Evolutionary conservation across 2,797 vertebrate genomes (phyloP), one percentile per base, ranked within the genome.

Genomic region (Morus bassanus): DNA sequence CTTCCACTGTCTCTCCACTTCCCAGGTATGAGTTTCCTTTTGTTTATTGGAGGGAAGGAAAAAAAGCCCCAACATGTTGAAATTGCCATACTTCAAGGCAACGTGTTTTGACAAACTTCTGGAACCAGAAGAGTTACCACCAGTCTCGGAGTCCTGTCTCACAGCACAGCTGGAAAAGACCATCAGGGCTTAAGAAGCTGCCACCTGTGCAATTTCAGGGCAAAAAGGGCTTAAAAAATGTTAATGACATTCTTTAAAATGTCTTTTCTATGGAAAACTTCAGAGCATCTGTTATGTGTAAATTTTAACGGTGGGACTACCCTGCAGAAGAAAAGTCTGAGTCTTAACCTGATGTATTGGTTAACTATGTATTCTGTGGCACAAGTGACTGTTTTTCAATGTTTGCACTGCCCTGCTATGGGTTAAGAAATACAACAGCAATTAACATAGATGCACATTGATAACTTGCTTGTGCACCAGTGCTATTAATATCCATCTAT

Each of bases 361-460:
- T 76, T 91, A 96, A 76, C 93, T 54, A 60, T 45, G 81, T 61
- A 59, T 88, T 85, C 69, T 92, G 64, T 83, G 57, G 56, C 87
- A 67, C 74, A 93, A 86, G 84, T 9, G 2, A 41, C 65, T 81
- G 48, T 70, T 96, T 88, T 85, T 90, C 37, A 76, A 6, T 96
- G 68, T 93, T 96, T 87, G 69, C 63, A 24, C 41, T 89, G 50
- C 68, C 68, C 56, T 95, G 48, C 54, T 83, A 68, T 54, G 56
- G 41, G 61, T 86, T 94, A 57, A 89, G 89, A 94, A 92, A 92
- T 94, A 88, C 67, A 87, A 35, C 43, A 57, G 45, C 57, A 54
- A 82, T 94, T 95, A 95, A 91, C 88, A 93, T 19, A 85, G 91
- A 83, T 95, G 89, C 80, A 39, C 87, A 91, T 80, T 89, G 86